phyloP scores from a whole-genome alignment of 2,797 vertebrate genomes.

The Chrosomus eos region DNA sequence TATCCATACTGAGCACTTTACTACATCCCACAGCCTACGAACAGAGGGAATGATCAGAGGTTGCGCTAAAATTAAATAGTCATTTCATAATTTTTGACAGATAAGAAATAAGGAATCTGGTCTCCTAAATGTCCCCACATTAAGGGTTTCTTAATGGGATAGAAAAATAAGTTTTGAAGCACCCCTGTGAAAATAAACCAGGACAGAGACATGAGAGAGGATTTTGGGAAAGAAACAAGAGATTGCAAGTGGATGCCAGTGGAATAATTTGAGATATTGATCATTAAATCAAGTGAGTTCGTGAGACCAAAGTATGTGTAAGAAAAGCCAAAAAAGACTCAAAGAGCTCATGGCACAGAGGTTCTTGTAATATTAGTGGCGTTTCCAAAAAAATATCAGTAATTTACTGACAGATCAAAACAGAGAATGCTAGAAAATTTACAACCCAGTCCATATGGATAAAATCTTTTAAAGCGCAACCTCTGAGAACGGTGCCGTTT shows the following conservation, averaged over 20 bases:
- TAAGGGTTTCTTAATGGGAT: background rate
- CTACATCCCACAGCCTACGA: background rate
- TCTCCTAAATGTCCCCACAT: background rate
- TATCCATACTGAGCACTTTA: conserved; percentile 90
- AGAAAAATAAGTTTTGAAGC: background rate
- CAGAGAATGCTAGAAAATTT: background rate
- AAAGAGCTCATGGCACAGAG: background rate
- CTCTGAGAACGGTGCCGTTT: conserved; percentile 24
- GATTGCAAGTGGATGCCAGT: background rate
- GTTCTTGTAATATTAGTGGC: background rate
- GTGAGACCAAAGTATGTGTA: background rate
- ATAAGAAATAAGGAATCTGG: background rate
- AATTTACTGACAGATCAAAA: background rate
- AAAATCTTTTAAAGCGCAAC: conserved; percentile 4
- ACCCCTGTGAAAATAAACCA: background rate
- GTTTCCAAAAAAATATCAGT: background rate
- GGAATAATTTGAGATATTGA: background rate
- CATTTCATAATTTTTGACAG: background rate
- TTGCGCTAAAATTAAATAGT: background rate
- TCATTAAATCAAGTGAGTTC: background rate
- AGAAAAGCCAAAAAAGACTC: background rate
- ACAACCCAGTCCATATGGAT: background rate
- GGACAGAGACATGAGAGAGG: background rate
- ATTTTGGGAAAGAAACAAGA: background rate
- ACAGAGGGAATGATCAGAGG: conserved; percentile 11